Evolutionary conservation across 2,888 invertebrate genomes (phyloP).

Genomic region (Philereme transversata): DNA sequence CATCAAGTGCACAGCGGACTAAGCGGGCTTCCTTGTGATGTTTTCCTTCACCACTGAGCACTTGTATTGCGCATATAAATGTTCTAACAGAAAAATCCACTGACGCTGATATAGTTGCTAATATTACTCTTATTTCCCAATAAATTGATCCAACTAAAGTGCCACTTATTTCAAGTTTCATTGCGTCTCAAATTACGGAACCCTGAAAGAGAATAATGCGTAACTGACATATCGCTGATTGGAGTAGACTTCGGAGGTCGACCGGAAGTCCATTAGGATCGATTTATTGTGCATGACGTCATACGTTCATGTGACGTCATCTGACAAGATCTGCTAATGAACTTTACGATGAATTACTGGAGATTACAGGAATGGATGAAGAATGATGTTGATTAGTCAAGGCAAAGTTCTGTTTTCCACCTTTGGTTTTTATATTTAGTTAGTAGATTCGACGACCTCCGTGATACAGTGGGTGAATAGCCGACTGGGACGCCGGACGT

Average conservation of each 20-base stretch:
- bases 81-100: no score
- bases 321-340: background rate
- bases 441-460: no score
- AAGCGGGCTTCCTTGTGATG: no score
- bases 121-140: background rate
- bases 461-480: no score
- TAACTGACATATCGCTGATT: background rate
- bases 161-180: background rate
- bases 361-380: no score
- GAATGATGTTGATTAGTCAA: no score
- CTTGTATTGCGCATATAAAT: no score
- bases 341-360: background rate
- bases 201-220: background rate
- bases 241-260: background rate
- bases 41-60: no score
- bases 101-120: background rate
- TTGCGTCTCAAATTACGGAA: background rate
- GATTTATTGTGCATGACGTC: constrained; percentile 1
- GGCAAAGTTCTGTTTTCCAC: no score
- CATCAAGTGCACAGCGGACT: no score
- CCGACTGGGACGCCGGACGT: no score
- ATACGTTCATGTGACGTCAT: background rate
- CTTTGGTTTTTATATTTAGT: no score
- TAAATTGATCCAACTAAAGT: background rate
- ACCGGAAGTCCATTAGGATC: constrained; percentile 3